Conservation (phyloP, 2,888 invertebrate species). For the Colostygia pectinataria region DNA sequence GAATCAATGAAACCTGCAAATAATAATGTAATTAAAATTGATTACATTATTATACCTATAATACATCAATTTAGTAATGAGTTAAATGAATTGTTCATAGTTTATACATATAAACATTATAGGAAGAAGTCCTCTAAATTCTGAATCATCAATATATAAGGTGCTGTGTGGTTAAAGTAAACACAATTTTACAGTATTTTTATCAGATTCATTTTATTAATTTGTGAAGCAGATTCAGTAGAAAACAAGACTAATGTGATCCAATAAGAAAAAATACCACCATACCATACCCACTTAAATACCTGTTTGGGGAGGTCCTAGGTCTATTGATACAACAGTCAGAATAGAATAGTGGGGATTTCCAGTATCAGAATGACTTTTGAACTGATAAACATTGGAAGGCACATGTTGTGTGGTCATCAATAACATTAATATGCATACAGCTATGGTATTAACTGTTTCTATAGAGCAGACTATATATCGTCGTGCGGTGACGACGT, state of each 20-base stretch:
- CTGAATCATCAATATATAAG: no score
- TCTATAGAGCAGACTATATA: conserved; percentile 17
- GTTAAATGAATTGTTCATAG: no score
- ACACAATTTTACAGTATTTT: no score
- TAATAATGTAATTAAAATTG: no score
- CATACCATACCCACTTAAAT: background rate
- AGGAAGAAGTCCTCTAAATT: no score
- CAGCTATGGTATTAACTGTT: background rate
- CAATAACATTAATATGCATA: background rate
- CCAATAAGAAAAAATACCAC: background rate
- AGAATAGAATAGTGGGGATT: conserved; percentile 1
- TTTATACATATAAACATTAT: no score
- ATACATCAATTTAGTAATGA: no score
- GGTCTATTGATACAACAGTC: background rate
- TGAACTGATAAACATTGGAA: conserved; percentile 33
- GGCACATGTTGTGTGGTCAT: background rate
- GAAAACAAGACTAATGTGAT: background rate
- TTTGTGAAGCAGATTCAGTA: no score
- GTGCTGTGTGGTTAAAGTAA: no score
- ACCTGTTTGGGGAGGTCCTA: background rate
- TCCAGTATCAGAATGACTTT: background rate
- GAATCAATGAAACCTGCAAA: no score
- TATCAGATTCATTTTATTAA: no score
- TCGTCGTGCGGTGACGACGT: conserved; percentile 48
- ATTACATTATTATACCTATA: no score